Base-by-base conservation (phyloP, 2,888 invertebrate species). In the Drosophila helvetica region DNA sequence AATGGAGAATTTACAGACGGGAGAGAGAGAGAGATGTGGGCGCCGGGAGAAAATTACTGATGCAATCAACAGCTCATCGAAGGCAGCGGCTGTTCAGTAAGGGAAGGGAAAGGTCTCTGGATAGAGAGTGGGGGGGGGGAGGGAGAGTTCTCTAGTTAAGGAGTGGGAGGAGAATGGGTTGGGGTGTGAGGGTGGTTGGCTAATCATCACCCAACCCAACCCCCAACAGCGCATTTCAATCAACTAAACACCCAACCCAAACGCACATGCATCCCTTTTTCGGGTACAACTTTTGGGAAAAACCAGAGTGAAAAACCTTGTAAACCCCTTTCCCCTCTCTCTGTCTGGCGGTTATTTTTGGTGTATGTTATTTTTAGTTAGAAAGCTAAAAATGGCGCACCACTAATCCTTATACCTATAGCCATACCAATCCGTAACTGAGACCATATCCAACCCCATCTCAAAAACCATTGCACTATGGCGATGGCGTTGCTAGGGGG, bases 251-350 rank as follows among this genome's bases (percentile, higher is more conserved):
- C 71, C 70, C 33, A 33, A 57, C 19, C 5, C 22, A n/a, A n/a
- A 42, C 60, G 38, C 51, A n/a, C 27, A 22, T n/a, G 10, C 48
- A 38, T 38, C 9, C 27, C 10, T 25, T 30, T 15, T 25, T 43
- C 25, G 42, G 42, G 51, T 51, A 33, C 52, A 67, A 51, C 43
- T 86, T 48, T 74, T 57, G 69, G 70, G 52, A 73, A 45, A 56
- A 56, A 38, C 38, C 42, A 68, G 85, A 86, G 89, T 86, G 88
- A 78, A 86, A 83, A 86, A 74, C 83, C 89, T 83, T 88, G 87
- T 87, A 81, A 77, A 78, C 78, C 78, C 85, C 86, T 84, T 74
- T 65, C 69, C 48, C 56, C 33, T 33, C 33, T 38, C 33, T 12
- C 33, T 5, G 15, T n/a, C 38, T 38, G 38, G 7, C 6, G 38